Conservation (phyloP, 2,888 invertebrate species). For the Xestobium rufovillosum region DNA sequence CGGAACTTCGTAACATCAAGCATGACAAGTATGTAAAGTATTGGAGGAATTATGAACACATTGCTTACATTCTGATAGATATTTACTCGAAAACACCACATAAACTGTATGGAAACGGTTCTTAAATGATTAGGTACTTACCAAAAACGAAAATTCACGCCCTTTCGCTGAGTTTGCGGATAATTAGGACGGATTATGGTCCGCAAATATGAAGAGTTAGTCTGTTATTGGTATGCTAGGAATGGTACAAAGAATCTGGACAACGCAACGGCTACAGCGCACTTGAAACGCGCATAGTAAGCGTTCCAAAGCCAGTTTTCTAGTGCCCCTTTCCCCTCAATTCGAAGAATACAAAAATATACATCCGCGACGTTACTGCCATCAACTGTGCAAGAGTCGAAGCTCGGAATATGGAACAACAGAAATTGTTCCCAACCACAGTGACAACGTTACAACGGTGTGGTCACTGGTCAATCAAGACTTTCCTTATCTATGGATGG, state of each 20-base stretch:
- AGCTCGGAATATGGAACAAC: too few relatives aligned
- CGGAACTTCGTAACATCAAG: constrained; percentile 52
- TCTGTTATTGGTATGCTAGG: constrained; percentile 86
- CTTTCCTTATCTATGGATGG: too few relatives aligned
- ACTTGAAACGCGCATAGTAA: constrained; percentile 73
- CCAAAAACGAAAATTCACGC: constrained; percentile 61
- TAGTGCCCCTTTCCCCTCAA: constrained; percentile 23
- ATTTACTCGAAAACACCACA: constrained; percentile 53
- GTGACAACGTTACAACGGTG: too few relatives aligned
- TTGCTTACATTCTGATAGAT: constrained; percentile 64
- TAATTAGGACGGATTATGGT: constrained; percentile 62
- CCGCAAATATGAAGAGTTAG: constrained; percentile 65
- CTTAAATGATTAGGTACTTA: constrained; percentile 57
- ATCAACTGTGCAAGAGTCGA: too few relatives aligned
- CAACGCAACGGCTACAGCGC: constrained; percentile 84
- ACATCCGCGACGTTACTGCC: too few relatives aligned
- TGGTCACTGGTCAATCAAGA: too few relatives aligned
- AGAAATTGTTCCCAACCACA: too few relatives aligned
- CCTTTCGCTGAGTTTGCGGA: constrained; percentile 53
- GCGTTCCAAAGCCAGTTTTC: constrained; percentile 50
- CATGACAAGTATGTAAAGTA: constrained; percentile 73
- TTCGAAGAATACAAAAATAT: too few relatives aligned
- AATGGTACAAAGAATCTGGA: constrained; percentile 97
- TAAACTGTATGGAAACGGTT: constrained; percentile 56
- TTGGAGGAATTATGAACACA: constrained; percentile 68